Evolutionary conservation across 2,888 invertebrate species (phyloP), one percentile per base, ranked within the genome.

Genomic region (Euplexia lucipara): DNA sequence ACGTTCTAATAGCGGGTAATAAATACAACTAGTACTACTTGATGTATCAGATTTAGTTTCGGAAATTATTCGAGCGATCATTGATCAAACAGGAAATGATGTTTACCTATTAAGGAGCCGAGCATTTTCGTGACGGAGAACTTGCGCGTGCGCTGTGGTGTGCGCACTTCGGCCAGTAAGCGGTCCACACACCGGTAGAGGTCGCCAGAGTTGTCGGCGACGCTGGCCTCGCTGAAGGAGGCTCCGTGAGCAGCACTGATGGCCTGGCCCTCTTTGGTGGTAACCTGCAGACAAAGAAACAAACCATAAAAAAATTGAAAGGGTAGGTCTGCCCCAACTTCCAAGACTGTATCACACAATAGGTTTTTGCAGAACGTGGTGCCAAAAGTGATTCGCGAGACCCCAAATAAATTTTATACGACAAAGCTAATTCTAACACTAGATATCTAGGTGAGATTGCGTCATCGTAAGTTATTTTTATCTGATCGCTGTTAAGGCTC

Each of bases 71-170:
- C 22, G 4, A 49, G n/a, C 22, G 9, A 26, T 45, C 10, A 16
- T 26, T 16, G 16, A 39, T 22, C 8, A 44, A 37, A 41, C 16
- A 51, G 48, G 35, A 63, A 58, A 34, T 37, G 10, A 60, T 73
- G 47, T 71, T 82, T 81, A 95, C 97, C 97, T 88, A 97, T 97
- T 70, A 97, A 90, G 9, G 97, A 97, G 62, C 97, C 97, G 70
- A 98, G 96, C 97, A 98, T 97, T 91, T 97, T 97, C 34, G 97
- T 97, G 42, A 97, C 97, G 63, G 97, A 97, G 91, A 97, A 97
- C 89, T 97, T 97, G 78, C 97, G 93, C 77, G 96, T 96, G 81
- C 97, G 96, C 82, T 96, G 96, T 37, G 96, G 95, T 20, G 95
- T 95, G 69, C 97, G 96, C 66, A 97, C 97, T 85, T 97, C 97